phyloP scores from a whole-genome alignment of 2,113 vertebrate genomes.

The Siniperca knerii region DNA sequence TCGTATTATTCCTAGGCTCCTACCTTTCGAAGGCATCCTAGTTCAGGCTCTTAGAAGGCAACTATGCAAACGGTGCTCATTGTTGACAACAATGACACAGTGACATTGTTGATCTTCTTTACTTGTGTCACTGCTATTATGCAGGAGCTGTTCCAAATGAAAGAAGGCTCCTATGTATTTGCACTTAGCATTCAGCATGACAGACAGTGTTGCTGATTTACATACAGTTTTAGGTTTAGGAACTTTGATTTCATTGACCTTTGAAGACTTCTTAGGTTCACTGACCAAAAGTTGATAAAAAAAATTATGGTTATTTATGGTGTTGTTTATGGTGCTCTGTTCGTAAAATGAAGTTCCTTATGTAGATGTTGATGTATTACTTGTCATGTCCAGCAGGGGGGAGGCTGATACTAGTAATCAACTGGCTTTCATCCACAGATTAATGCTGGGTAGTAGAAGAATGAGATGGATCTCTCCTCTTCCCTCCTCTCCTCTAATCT shows the following conservation, averaged over 20 bases:
- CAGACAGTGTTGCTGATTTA: neutral
- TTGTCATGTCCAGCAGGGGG: constrained; percentile 65
- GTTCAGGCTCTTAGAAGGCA: neutral
- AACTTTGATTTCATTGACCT: neutral
- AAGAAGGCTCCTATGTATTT: no score
- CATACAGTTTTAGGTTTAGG: neutral
- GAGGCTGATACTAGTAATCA: constrained; percentile 39
- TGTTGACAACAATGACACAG: neutral
- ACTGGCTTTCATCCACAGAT: neutral
- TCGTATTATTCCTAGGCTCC: neutral
- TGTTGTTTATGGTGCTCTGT: neutral
- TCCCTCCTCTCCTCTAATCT: neutral
- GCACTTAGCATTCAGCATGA: neutral
- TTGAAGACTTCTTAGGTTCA: neutral
- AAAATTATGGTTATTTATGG: no score
- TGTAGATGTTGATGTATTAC: neutral
- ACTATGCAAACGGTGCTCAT: neutral
- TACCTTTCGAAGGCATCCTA: neutral
- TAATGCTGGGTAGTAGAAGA: neutral
- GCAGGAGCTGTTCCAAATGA: neutral
- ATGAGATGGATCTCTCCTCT: neutral
- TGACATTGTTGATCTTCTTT: no score
- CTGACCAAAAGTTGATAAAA: neutral
- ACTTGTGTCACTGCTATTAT: neutral
- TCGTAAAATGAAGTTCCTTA: neutral